Conservation (phyloP, 23 tunicate genomes). For the Styela plicata region DNA sequence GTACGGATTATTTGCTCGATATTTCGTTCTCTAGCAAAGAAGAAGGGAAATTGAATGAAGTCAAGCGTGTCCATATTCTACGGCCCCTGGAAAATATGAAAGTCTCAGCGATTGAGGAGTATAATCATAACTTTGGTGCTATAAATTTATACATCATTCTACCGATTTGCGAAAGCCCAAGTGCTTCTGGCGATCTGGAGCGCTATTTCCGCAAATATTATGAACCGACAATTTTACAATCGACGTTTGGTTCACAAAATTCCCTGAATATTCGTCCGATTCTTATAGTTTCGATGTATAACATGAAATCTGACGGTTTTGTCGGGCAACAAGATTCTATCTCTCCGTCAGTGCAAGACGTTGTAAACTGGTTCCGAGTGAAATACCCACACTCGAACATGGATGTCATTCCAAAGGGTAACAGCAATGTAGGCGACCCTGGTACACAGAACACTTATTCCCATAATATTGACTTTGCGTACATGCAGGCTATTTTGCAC, state of each 20-base stretch:
- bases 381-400: conserved; percentile 49
- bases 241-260: conserved; percentile 12
- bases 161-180: background rate
- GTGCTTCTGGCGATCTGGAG: conserved; percentile 40
- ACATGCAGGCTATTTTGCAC: background rate
- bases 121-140: too few species aligned
- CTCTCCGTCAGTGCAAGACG: conserved; percentile 56
- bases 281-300: conserved; percentile 37
- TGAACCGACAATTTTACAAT: conserved; percentile 47
- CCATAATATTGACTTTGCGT: conserved; percentile 1
- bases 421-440: background rate
- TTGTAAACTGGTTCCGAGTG: conserved; percentile 43
- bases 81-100: conserved; percentile 33
- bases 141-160: conserved; percentile 11
- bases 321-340: conserved; percentile 4
- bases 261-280: background rate
- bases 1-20: conserved; percentile 70
- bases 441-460: background rate
- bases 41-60: conserved; percentile 29
- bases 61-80: conserved; percentile 50
- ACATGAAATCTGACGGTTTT: background rate
- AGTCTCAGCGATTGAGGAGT: background rate
- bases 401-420: conserved; percentile 4
- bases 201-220: conserved; percentile 61
- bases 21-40: conserved; percentile 56